These are phyloP conservation scores for Myotis yumanensis DNA, from an alignment of 2,113 vertebrate genomes.

Conservation along the genomic window DNA sequence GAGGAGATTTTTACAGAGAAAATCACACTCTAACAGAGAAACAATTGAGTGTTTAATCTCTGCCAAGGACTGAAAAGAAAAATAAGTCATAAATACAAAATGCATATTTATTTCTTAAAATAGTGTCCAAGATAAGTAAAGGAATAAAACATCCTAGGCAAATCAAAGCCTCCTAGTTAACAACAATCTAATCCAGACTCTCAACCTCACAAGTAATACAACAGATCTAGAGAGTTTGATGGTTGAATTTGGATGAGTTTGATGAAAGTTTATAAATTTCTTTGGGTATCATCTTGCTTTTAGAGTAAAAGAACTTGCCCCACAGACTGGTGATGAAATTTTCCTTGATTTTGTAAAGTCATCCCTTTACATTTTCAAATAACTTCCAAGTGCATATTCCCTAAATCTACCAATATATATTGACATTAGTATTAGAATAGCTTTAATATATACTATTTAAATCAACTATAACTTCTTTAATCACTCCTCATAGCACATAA, in stretches of 20 bases:
- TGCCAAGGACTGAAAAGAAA: background rate
- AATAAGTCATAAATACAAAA: background rate
- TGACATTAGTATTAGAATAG: background rate
- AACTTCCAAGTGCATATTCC: background rate
- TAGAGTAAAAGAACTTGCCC: background rate
- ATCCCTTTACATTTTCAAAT: background rate
- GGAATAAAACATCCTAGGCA: background rate
- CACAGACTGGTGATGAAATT: background rate
- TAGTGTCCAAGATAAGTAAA: background rate
- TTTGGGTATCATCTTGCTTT: background rate
- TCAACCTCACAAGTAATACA: background rate
- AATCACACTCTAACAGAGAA: background rate
- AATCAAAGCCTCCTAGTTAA: background rate
- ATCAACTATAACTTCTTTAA: background rate
- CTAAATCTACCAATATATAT: background rate
- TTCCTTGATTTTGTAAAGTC: background rate
- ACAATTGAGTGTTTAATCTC: background rate
- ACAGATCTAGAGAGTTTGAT: background rate
- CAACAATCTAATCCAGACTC: background rate
- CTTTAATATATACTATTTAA: background rate
- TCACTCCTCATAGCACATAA: background rate
- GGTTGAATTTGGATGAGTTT: background rate
- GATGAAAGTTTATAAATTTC: background rate
- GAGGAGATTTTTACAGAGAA: background rate
- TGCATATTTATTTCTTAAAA: slow-evolving; percentile 34